Evolutionary conservation across 2,113 vertebrate species (phyloP).

Genomic region (Eulemur rufifrons): DNA sequence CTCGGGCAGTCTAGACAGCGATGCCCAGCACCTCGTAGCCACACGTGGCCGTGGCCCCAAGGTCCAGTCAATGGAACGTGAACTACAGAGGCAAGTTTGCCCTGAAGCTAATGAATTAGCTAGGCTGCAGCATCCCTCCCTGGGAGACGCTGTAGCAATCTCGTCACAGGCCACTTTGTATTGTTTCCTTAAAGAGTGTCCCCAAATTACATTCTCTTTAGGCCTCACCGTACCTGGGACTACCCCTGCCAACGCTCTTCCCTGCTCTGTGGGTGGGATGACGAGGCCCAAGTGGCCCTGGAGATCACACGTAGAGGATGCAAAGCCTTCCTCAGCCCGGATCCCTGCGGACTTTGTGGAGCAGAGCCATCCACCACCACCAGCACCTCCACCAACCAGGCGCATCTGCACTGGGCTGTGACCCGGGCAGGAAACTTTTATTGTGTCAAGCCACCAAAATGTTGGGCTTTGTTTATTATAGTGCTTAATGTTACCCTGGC

Average conservation of each 20-base stretch:
- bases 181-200: neutral
- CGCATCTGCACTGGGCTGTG: no score
- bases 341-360: neutral
- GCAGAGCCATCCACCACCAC: neutral
- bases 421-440: accelerated
- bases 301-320: neutral
- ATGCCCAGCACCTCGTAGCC: neutral
- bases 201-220: neutral
- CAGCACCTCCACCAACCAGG: neutral
- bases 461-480: neutral
- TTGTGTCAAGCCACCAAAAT: neutral
- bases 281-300: neutral
- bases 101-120: neutral
- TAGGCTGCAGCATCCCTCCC: neutral
- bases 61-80: neutral
- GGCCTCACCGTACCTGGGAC: neutral
- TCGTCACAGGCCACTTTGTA: no score
- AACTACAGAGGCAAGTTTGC: neutral
- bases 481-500: neutral
- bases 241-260: no score
- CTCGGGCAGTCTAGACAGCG: neutral
- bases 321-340: neutral
- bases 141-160: no score
- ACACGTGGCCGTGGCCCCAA: neutral
- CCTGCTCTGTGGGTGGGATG: neutral